Evolutionary conservation across 2,888 invertebrate genomes (phyloP).

Genomic region (Clanis bilineata): DNA sequence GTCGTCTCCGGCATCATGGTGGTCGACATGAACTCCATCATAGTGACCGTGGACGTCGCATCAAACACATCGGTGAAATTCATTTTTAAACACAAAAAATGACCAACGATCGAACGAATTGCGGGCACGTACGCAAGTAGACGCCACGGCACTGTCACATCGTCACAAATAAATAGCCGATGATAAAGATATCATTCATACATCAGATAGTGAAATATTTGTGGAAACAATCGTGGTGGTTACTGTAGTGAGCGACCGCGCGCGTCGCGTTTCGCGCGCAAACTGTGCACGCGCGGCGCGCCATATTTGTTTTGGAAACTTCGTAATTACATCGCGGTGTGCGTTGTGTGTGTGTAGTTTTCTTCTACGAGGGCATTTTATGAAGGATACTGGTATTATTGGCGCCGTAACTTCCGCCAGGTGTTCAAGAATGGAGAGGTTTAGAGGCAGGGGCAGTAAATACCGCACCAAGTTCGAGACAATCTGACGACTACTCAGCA

Average conservation of each 20-base stretch:
- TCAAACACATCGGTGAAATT: conserved; percentile 39
- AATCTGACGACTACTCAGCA: neutral
- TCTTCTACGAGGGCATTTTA: neutral
- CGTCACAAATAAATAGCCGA: conserved; percentile 37
- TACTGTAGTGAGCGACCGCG: conserved; percentile 52
- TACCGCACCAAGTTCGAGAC: too few relatives aligned
- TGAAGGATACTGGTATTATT: neutral
- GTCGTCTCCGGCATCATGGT: conserved; percentile 36
- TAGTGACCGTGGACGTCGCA: conserved; percentile 22
- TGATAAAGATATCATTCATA: conserved; percentile 52
- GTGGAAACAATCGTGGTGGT: conserved; percentile 22
- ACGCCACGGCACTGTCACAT: conserved; percentile 44
- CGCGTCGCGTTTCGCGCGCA: conserved; percentile 39
- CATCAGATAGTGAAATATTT: conserved; percentile 49
- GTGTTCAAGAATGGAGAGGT: neutral
- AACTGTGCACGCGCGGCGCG: conserved; percentile 32
- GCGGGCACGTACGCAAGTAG: conserved; percentile 30
- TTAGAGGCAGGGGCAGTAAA: neutral
- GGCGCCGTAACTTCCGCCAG: neutral
- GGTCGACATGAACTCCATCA: conserved; percentile 26
- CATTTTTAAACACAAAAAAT: conserved; percentile 41
- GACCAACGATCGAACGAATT: conserved; percentile 24
- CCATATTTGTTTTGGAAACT: conserved; percentile 33
- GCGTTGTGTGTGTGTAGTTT: conserved; percentile 5
- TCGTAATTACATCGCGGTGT: conserved; percentile 16